Conservation (phyloP, 2,888 invertebrate species). For the Diaphora mendica region DNA sequence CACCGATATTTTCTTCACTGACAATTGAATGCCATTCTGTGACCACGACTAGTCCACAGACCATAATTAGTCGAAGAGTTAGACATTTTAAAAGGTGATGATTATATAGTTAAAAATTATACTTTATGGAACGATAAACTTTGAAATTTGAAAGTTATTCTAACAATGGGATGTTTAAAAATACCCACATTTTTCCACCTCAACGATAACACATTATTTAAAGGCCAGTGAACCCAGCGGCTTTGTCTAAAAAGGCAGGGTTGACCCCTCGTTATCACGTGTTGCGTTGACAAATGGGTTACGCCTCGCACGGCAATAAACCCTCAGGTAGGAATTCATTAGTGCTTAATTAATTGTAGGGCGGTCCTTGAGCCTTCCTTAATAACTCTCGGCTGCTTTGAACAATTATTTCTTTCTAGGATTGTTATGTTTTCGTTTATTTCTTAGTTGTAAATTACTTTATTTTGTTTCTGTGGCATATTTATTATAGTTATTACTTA, state of each 20-base stretch:
- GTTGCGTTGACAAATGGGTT: constrained; percentile 78
- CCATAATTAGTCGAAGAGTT: no score
- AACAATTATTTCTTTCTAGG: constrained; percentile 40
- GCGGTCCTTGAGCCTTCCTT: constrained; percentile 63
- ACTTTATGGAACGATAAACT: not conserved
- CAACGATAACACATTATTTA: constrained; percentile 31
- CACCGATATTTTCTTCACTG: not conserved
- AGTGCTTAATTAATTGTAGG: constrained; percentile 78
- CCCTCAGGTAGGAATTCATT: constrained; percentile 73
- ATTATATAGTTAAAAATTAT: not conserved
- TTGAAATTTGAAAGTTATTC: not conserved
- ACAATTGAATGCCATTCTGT: no score
- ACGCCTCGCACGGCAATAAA: constrained; percentile 62
- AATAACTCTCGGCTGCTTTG: constrained; percentile 58
- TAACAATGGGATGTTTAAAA: not conserved
- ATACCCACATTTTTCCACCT: not conserved
- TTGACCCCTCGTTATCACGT: constrained; percentile 69
- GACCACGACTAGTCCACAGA: not conserved
- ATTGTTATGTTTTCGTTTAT: constrained; percentile 36
- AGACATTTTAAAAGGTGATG: not conserved
- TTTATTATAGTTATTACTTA: constrained; percentile 19
- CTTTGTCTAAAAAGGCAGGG: constrained; percentile 48
- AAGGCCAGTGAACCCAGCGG: constrained; percentile 48
- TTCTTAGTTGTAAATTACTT: constrained; percentile 13
- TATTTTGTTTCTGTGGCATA: constrained; percentile 25